Evolutionary conservation across 2,113 vertebrate genomes (phyloP).

Genomic region (Trematocara nigrifrons): DNA sequence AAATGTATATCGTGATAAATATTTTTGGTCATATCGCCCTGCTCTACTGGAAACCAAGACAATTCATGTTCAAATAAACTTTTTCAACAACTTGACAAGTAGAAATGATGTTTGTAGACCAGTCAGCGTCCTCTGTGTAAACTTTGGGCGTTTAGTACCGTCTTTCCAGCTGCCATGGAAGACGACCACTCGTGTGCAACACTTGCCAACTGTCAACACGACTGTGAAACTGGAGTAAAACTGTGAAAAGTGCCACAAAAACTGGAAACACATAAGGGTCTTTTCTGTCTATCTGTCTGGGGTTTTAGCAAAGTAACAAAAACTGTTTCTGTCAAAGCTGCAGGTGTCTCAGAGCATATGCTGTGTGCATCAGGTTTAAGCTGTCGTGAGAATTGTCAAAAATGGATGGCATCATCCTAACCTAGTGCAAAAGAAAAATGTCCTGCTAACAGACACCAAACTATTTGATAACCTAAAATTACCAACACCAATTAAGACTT

Average conservation of each 20-base stretch:
- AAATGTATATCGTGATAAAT: no score
- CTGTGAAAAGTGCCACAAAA: neutral
- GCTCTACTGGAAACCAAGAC: neutral
- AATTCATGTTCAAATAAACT: neutral
- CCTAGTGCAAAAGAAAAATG: neutral
- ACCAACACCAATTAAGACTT: neutral
- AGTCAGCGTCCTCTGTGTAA: neutral
- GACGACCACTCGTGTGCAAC: neutral
- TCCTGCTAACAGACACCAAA: neutral
- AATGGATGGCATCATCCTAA: neutral
- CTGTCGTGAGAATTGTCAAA: neutral
- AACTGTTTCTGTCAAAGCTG: neutral
- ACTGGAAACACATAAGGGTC: neutral
- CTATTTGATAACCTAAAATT: neutral
- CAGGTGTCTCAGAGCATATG: neutral
- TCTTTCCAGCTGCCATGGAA: neutral
- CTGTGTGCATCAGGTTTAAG: neutral
- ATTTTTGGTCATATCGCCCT: no score
- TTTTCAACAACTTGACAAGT: neutral
- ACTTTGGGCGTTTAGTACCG: neutral
- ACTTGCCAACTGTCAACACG: neutral
- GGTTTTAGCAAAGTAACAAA: neutral
- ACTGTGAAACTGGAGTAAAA: neutral
- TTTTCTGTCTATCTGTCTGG: neutral
- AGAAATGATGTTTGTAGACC: neutral